Percentiles rank a stretch among this genome's conserved stretches.
phyloP scores from a whole-genome alignment of 30 jellyfish, hydroid and myxozoan species.

The Aurelia sp. region DNA sequence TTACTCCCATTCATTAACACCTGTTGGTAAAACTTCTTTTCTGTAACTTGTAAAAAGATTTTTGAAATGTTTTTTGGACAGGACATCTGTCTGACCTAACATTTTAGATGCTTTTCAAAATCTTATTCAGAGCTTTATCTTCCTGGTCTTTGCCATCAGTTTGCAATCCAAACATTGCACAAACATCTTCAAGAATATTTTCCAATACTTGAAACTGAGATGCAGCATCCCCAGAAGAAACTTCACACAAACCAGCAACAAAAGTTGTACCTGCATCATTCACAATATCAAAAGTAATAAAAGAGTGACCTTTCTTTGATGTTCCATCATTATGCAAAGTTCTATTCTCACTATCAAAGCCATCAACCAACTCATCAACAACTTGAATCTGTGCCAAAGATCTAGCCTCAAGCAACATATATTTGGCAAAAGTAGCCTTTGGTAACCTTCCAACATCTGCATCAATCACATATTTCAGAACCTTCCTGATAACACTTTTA shows the following conservation, averaged over 20 bases:
- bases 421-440: too few species aligned
- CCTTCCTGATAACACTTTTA: too few species aligned
- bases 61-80: conserved; percentile 55
- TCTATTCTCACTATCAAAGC: too few species aligned
- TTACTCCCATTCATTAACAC: conserved; percentile 22
- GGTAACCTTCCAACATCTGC: too few species aligned
- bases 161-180: not conserved
- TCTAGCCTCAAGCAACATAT: too few species aligned
- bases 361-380: too few species aligned
- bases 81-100: conserved; percentile 17
- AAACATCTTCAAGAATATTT: conserved; percentile 23
- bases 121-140: not conserved
- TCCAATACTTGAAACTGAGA: conserved; percentile 39
- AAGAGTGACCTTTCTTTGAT: conserved; percentile 31
- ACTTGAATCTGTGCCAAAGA: too few species aligned
- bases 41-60: conserved; percentile 7
- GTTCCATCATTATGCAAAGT: conserved; percentile 57
- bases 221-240: conserved; percentile 38
- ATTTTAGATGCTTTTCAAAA: not conserved
- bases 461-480: too few species aligned
- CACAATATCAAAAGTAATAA: conserved; percentile 38
- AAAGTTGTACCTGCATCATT: conserved; percentile 36
- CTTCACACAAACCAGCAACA: conserved; percentile 35
- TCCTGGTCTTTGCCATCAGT: not conserved
- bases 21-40: conserved; percentile 21